phyloP scores from a whole-genome alignment of 2,888 invertebrate genomes.

The Andrena camellia region DNA sequence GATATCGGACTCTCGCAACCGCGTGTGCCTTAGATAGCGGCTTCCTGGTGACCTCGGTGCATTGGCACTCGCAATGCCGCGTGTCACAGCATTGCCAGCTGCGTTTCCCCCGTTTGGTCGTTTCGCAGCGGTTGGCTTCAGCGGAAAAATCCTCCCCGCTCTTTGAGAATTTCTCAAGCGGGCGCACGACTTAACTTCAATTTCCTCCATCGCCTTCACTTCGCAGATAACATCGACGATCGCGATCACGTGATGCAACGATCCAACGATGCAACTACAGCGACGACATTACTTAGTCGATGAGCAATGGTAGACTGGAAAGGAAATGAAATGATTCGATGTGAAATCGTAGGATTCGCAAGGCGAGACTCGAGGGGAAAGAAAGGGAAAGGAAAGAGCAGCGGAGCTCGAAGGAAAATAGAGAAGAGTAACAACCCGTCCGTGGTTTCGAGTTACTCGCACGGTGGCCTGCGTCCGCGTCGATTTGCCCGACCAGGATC shows the following conservation, averaged over 20 bases:
- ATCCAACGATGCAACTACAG: neutral
- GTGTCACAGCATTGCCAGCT: conserved; percentile 44
- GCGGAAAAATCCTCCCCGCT: conserved; percentile 11
- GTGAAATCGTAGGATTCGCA: conserved; percentile 11
- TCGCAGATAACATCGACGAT: too few species aligned
- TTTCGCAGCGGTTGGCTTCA: neutral
- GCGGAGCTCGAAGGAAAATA: conserved; percentile 26
- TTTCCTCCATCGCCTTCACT: too few species aligned
- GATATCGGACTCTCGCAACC: conserved; percentile 72
- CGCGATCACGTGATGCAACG: neutral
- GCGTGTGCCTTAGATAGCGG: conserved; percentile 78
- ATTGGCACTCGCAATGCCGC: conserved; percentile 65
- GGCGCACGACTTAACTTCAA: neutral
- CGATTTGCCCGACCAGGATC: conserved; percentile 30
- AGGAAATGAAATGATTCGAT: conserved; percentile 26
- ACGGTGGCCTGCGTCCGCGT: conserved; percentile 59
- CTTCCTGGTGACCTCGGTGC: conserved; percentile 83
- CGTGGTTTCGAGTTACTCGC: conserved; percentile 75
- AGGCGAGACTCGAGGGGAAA: neutral
- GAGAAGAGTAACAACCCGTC: conserved; percentile 55
- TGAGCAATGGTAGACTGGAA: neutral
- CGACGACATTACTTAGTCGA: neutral
- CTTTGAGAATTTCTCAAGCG: neutral
- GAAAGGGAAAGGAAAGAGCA: conserved; percentile 27
- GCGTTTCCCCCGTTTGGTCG: conserved; percentile 36